phyloP scores from a whole-genome alignment of 2,113 vertebrate genomes.

The Chlorodrepanis virens region DNA sequence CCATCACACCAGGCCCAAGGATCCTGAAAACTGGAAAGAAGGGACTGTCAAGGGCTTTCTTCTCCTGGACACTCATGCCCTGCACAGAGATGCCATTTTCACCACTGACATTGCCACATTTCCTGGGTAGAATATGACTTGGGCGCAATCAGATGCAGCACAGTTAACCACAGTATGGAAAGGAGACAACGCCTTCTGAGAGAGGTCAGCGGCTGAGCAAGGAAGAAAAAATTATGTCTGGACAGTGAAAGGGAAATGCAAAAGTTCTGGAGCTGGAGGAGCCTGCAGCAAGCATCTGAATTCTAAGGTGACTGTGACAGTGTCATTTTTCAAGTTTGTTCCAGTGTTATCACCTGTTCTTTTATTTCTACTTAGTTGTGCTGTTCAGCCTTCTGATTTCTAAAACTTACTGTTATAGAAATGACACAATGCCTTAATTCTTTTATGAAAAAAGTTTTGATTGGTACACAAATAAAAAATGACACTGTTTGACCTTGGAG shows the following conservation, averaged over 20 bases:
- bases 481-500: neutral
- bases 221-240: neutral
- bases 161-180: neutral
- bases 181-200: neutral
- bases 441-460: neutral
- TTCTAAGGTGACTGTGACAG: neutral
- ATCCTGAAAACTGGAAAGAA: neutral
- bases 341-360: neutral
- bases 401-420: neutral
- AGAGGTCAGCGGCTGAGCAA: neutral
- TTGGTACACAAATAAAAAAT: neutral
- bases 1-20: rapidly evolving
- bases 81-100: neutral
- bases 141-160: neutral
- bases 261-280: neutral
- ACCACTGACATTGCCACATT: neutral
- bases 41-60: neutral
- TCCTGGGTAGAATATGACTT: neutral
- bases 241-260: neutral
- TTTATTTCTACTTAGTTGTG: neutral
- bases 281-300: neutral
- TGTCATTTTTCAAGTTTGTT: neutral
- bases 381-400: neutral
- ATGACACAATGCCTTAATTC: neutral
- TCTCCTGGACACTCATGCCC: neutral